Evolutionary conservation across 2,113 vertebrate genomes (phyloP).

Genomic region (Cromileptes altivelis): DNA sequence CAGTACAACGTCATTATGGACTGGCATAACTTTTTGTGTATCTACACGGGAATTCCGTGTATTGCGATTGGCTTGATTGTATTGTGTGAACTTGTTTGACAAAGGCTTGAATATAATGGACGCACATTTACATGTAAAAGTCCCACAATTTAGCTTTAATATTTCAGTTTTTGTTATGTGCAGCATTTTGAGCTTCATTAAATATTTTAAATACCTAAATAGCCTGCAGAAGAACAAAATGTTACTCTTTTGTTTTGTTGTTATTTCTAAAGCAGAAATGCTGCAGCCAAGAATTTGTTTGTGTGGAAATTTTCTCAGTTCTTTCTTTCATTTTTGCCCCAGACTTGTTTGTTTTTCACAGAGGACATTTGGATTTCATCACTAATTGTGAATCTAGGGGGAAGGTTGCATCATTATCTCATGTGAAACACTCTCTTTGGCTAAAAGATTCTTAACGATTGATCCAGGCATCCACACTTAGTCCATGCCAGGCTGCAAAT

Average conservation of each 20-base stretch:
- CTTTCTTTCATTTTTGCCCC: constrained; percentile 39
- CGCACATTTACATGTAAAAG: no score
- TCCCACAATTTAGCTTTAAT: not conserved
- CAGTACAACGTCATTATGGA: no score
- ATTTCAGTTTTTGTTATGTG: not conserved
- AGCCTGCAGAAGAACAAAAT: constrained; percentile 21
- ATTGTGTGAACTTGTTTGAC: no score
- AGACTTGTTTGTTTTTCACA: constrained; percentile 65
- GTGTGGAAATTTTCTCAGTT: constrained; percentile 41
- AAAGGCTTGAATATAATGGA: no score
- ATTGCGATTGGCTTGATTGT: no score
- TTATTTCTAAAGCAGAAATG: constrained; percentile 15
- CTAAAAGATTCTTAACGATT: constrained; percentile 37
- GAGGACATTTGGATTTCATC: constrained; percentile 69
- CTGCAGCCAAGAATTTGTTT: constrained; percentile 56
- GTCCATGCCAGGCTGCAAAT: constrained; percentile 27
- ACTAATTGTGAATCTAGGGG: constrained; percentile 42
- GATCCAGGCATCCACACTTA: constrained; percentile 39
- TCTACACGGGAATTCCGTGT: no score
- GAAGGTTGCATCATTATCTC: constrained; percentile 67
- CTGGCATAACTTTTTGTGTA: no score
- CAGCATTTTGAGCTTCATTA: not conserved
- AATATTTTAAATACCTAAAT: not conserved
- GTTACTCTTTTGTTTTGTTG: constrained; percentile 28
- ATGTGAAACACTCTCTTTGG: constrained; percentile 45